These are phyloP conservation scores for Oreochromis spilurus DNA, from an alignment of 2,113 vertebrate genomes.

Conservation along the genomic window DNA sequence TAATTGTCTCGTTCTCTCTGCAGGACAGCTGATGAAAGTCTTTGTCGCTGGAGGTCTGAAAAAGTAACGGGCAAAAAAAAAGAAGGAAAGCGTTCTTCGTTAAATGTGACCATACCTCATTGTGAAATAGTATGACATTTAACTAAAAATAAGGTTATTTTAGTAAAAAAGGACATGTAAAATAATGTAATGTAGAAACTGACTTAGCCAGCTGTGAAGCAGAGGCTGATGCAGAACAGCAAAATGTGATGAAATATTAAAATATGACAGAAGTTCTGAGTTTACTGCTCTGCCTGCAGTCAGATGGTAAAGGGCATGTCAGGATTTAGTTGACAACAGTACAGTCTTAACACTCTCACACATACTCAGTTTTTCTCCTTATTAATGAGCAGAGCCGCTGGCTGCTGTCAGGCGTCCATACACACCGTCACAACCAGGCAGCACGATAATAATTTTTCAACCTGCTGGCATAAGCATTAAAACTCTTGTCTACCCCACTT, in stretches of 20 bases:
- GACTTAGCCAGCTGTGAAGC: neutral
- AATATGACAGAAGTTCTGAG: constrained; percentile 22
- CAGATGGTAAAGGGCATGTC: constrained; percentile 48
- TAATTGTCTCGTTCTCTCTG: neutral
- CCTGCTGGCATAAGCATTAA: constrained; percentile 76
- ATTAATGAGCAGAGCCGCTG: constrained; percentile 56
- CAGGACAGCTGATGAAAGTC: neutral
- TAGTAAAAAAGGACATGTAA: neutral
- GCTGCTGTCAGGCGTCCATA: constrained; percentile 55
- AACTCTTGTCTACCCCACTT: constrained; percentile 5
- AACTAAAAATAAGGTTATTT: constrained; percentile 3
- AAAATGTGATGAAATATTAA: constrained; percentile 38
- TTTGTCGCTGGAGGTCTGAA: neutral
- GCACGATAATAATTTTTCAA: constrained; percentile 73
- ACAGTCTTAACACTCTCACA: constrained; percentile 15
- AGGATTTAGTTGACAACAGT: constrained; percentile 32
- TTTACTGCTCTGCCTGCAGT: constrained; percentile 40
- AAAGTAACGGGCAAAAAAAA: neutral
- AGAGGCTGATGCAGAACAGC: constrained; percentile 12
- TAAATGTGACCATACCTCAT: neutral
- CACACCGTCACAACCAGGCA: constrained; percentile 46
- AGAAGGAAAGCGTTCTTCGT: neutral
- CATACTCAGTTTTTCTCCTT: neutral
- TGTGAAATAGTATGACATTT: neutral
- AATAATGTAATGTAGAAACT: neutral